Evolutionary conservation across 2,113 vertebrate species (phyloP), one percentile per base, ranked within the genome.

Genomic region (Notiomystis cincta): DNA sequence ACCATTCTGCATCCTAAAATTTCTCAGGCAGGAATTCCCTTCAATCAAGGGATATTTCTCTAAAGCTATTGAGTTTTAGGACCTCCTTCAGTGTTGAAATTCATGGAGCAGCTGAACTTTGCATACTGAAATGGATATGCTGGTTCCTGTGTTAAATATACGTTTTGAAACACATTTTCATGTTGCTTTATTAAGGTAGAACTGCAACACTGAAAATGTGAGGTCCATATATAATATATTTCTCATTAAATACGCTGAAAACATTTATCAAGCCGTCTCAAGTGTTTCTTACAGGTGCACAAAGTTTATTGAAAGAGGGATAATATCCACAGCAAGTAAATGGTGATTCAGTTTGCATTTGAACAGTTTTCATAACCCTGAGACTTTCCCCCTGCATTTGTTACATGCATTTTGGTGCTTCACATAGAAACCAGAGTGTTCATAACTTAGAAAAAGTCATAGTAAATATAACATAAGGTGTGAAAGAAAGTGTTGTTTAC

Each of bases 1-100:
- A 28, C 0, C 0, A 17, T 37, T 58, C 64, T 28, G 23, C 2
- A 0, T 38, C n/a, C 44, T 40, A 24, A 48, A 83, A 62, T 13
- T 42, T 64, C n/a, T 17, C 28, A 21, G 7, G 7, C 47, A 71
- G 70, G 47, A 96, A 87, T 77, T 77, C 22, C 11, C 20, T 19
- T 10, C 19, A 42, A 25, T 24, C 53, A 35, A 48, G 14, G 18
- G 69, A 37, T 1, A 11, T 28, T 75, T 70, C 21, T 84, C 28
- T 23, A 51, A 87, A 93, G 33, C 21, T 21, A 13, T 6, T 35
- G 42, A 67, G 11, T 18, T 87, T 84, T 48, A 75, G 47, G 13
- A 58, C 24, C 8, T 67, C 19, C 30, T 19, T 37, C 13, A 67
- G 31, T 8, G 4, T 15, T 65, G 53, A 64, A 75, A 85, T 44